A percentile compares a stretch with the other conserved stretches of the same genome.
phyloP scores from a whole-genome alignment of 2,113 vertebrate genomes.

The Hippocampus zosterae region DNA sequence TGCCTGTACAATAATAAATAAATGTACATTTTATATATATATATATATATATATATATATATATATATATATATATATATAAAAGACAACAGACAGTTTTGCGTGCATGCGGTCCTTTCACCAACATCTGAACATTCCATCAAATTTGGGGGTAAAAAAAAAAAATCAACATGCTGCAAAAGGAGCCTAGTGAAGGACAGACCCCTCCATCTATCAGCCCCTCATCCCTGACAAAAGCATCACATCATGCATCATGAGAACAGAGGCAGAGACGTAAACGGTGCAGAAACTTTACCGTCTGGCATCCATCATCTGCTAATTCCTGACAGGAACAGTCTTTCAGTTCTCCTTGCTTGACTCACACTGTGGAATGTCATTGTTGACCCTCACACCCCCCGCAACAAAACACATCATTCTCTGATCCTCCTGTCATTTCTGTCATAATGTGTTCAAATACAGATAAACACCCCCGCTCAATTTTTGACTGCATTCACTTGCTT shows the following conservation, averaged over 20 bases:
- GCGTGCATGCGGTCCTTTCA: constrained; percentile 8
- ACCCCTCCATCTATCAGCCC: constrained; percentile 23
- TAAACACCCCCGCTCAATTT: neutral
- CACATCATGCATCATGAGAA: constrained; percentile 10
- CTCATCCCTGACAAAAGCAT: constrained; percentile 33
- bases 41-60: neutral
- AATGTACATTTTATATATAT: no score
- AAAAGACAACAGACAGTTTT: constrained; percentile 11
- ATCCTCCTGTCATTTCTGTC: constrained; percentile 10
- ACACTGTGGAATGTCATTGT: neutral
- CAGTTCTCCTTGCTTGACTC: constrained; percentile 17
- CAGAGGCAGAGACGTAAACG: constrained; percentile 4
- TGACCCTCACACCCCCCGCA: neutral
- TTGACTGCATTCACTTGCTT: neutral
- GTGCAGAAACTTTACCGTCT: constrained; percentile 24
- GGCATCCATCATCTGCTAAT: constrained; percentile 12
- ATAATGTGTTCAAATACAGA: neutral
- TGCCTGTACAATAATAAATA: no score
- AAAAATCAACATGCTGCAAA: constrained; percentile 6
- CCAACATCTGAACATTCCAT: neutral
- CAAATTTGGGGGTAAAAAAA: neutral
- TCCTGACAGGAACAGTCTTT: constrained; percentile 24
- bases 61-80: neutral
- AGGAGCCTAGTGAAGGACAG: constrained; percentile 13
- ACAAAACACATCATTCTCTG: neutral